Base-by-base conservation (phyloP, 2,113 vertebrate species). In the Balaenoptera acutorostrata region DNA sequence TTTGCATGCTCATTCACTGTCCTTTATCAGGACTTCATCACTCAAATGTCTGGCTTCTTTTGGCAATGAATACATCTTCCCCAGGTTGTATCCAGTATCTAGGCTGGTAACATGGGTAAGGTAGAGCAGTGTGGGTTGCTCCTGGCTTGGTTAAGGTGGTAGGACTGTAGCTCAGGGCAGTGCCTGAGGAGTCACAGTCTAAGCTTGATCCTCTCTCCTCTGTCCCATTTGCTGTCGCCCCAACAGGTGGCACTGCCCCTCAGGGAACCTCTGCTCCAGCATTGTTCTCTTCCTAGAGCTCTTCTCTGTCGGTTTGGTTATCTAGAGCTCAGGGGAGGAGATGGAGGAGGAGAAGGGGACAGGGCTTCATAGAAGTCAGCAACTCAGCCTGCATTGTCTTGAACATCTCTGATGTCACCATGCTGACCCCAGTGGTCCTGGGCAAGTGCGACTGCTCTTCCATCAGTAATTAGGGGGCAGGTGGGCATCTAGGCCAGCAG, bases 101-200 rank as follows among this genome's bases (percentile, higher is more conserved):
- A 2, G 25, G 5, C 81, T 46, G 61, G 41, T n/a, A 7, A 1
- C 5, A 31, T n/a, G 6, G 10, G 27, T 0, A 21, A 15, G 6
- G 14, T 3, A n/a, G n/a, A 44, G 31, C 36, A 82, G 20, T 1
- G 1, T 17, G 14, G 39, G n/a, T 0, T 25, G 2, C n/a, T 82
- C 31, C n/a, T 5, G 31, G 9, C 33, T 75, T 36, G 3, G 44
- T 36, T 36, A n/a, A 9, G 3, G 49, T 36, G 21, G 29, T 7
- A 23, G 8, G 39, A 36, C 20, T 46, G 6, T 7, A 27, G 29
- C 49, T 15, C 4, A 52, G 27, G 39, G 27, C 27, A 49, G 23
- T 25, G 46, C 31, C 18, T 49, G 41, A 44, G 44, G 3, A 85
- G 8, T 8, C 61, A 36, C 4, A 4, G 33, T 59, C 39, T 77